Percentiles rank a stretch among this genome's conserved stretches.
Conservation (phyloP, 92 coral and sea anemone species). For the Epizoanthus scotinus region DNA sequence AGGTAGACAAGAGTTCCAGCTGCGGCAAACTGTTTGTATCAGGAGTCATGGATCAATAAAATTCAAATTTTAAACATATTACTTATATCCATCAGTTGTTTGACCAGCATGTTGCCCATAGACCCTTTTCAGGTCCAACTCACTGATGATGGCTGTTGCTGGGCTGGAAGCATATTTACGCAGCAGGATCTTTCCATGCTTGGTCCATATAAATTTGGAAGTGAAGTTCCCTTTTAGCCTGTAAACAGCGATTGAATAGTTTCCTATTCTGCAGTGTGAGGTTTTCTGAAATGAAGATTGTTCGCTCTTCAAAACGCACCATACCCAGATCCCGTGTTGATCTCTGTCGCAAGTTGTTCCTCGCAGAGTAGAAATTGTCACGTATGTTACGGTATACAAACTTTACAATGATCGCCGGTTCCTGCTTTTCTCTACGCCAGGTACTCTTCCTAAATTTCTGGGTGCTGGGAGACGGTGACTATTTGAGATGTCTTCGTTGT, state of each 20-base stretch:
- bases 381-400: too few species aligned
- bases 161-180: constrained; percentile 45
- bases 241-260: constrained; percentile 37
- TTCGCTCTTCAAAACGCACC: too few species aligned
- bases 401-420: too few species aligned
- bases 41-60: constrained; percentile 32
- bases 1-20: too few species aligned
- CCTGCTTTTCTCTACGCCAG: background rate
- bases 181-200: constrained; percentile 39
- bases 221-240: constrained; percentile 31
- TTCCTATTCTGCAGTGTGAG: constrained; percentile 42
- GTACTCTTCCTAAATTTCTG: background rate
- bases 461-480: constrained; percentile 31
- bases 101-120: constrained; percentile 37
- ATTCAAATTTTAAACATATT: constrained; percentile 24
- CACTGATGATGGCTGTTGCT: constrained; percentile 27
- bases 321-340: too few species aligned
- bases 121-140: constrained; percentile 28
- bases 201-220: constrained; percentile 42
- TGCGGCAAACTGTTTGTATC: constrained; percentile 28
- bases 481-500: constrained; percentile 8
- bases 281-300: too few species aligned
- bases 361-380: too few species aligned
- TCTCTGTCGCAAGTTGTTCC: too few species aligned
- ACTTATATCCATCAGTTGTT: constrained; percentile 11